A percentile compares a stretch with the other conserved stretches of the same genome.
Conservation (phyloP, 2,113 vertebrate species). For the Smithornis capensis region DNA sequence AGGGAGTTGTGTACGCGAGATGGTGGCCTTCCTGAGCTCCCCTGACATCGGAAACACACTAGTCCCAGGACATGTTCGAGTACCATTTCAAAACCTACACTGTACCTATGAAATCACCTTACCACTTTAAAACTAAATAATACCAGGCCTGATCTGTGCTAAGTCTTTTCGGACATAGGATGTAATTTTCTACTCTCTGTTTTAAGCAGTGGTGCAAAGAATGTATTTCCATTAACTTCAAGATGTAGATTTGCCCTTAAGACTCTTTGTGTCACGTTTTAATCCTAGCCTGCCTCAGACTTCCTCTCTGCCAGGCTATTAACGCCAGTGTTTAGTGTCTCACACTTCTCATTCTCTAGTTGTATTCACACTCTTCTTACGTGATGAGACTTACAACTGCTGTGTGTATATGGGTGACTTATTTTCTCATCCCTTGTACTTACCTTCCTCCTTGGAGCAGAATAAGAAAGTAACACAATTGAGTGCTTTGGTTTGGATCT, state of each 20-base stretch:
- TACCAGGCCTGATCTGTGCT: not conserved
- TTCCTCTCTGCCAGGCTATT: not conserved
- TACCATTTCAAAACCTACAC: not conserved
- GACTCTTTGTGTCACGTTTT: not conserved
- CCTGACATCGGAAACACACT: fast-evolving
- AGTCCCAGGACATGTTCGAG: not conserved
- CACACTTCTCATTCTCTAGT: not conserved
- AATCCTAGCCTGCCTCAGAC: not conserved
- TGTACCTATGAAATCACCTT: not conserved
- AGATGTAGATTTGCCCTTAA: not conserved
- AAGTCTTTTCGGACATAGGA: not conserved
- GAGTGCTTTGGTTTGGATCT: not conserved
- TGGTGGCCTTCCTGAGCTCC: not conserved
- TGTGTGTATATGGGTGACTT: not conserved
- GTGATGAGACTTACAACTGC: not conserved
- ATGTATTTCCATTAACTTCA: not conserved
- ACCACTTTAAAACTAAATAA: not conserved
- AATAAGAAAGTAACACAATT: not conserved
- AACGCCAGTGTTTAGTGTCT: not conserved
- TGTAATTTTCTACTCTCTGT: not conserved
- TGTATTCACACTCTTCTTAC: not conserved
- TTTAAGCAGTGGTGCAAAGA: not conserved
- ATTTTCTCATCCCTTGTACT: not conserved
- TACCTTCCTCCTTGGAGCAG: not conserved
- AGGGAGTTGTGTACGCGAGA: fast-evolving